A percentile compares a stretch with the other conserved stretches of the same genome.
These are phyloP conservation scores for Forbesichthys papilliferus DNA, from an alignment of 2,113 vertebrate genomes.

Conservation along the genomic window DNA sequence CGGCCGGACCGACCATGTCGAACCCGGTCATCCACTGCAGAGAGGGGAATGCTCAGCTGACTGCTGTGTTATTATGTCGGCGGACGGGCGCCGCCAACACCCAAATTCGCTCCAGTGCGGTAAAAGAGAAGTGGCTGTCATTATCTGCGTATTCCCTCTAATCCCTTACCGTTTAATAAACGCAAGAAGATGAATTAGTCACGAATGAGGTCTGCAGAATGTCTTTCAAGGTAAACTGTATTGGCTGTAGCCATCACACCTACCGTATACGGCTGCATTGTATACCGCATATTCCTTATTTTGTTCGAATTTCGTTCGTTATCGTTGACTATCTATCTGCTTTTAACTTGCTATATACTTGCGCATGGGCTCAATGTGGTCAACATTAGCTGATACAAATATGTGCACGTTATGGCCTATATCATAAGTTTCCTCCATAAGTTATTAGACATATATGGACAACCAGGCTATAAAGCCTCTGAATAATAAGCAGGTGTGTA, in stretches of 20 bases:
- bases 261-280: neutral
- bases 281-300: too few relatives aligned
- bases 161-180: conserved; percentile 41
- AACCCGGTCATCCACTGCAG: conserved; percentile 40
- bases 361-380: too few relatives aligned
- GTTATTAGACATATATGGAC: too few relatives aligned
- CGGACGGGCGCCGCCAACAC: conserved; percentile 50
- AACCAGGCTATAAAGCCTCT: neutral
- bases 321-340: too few relatives aligned
- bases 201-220: conserved; percentile 68
- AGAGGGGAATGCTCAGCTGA: conserved; percentile 51
- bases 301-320: too few relatives aligned
- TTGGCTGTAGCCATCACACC: conserved; percentile 17
- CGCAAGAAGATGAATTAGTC: conserved; percentile 61
- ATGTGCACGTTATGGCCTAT: too few relatives aligned
- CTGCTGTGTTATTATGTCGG: conserved; percentile 46
- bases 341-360: too few relatives aligned
- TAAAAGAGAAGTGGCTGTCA: conserved; percentile 40
- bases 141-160: neutral
- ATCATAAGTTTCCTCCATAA: too few relatives aligned
- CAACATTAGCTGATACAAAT: too few relatives aligned
- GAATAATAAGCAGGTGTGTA: neutral
- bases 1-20: neutral
- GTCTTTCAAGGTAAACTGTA: conserved; percentile 78
- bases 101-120: conserved; percentile 51